Conservation (phyloP, 2,888 invertebrate species). For the Leptinotarsa rubiginosa region DNA sequence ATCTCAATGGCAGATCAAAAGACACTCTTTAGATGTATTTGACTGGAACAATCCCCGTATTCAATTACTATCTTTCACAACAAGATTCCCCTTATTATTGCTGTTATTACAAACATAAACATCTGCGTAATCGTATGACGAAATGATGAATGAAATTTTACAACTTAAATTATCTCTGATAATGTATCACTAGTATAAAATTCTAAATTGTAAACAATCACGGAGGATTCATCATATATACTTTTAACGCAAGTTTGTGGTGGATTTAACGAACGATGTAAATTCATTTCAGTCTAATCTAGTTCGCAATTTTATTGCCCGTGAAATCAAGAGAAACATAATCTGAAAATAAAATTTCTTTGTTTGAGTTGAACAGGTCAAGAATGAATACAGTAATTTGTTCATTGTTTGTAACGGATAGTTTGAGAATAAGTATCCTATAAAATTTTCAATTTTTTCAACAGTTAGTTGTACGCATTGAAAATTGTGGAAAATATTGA, state of each 20-base stretch:
- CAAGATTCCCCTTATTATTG: not conserved
- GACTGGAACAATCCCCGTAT: not conserved
- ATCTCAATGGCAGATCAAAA: not conserved
- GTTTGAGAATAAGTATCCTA: too few species aligned
- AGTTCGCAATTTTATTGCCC: not conserved
- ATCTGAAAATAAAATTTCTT: too few species aligned
- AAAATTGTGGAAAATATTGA: too few species aligned
- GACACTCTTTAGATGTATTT: not conserved
- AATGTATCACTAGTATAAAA: not conserved
- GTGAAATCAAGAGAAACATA: too few species aligned
- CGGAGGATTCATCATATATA: not conserved
- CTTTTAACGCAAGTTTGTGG: not conserved
- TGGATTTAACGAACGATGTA: not conserved
- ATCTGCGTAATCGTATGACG: constrained; percentile 6
- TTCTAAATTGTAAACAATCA: not conserved
- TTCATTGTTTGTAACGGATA: too few species aligned
- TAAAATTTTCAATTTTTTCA: too few species aligned
- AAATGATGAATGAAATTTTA: constrained; percentile 18
- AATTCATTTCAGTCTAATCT: not conserved
- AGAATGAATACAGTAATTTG: too few species aligned
- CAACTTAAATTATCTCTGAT: not conserved
- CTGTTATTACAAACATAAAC: not conserved
- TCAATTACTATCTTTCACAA: not conserved
- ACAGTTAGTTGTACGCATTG: too few species aligned
- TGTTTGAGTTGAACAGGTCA: too few species aligned